Base-by-base conservation (phyloP, 2,113 vertebrate species). In the Dipodomys ordii region DNA sequence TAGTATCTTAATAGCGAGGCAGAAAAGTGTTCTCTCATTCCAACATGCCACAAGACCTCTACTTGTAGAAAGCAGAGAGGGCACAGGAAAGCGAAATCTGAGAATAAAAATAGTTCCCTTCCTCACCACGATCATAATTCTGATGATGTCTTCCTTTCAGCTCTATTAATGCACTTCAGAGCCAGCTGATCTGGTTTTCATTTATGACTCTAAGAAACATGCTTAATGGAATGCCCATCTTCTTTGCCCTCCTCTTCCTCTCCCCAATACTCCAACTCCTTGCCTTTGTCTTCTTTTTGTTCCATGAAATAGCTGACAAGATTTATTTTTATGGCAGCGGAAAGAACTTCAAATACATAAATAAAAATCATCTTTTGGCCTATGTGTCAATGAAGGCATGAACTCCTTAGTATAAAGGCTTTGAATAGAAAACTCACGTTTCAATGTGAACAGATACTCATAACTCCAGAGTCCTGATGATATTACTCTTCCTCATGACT, bases 271-370 rank as follows among this genome's bases (percentile, higher is more conserved):
- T 60, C 65, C 65, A 57, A 46, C 13, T 80, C 39, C 35, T 76
- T 32, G 62, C 6, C 46, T 12, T 16, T 87, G 69, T 64, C 2
- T 84, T 76, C 22, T 44, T 87, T 69, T 65, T 89, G 22, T 88
- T 88, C 30, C 72, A 10, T 32, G 30, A 87, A 78, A 82, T 62
- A 88, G 39, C 76, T 90, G 20, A 67, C 28, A 32, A 69, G 57
- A 44, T 65, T 74, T 76, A 39, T 94, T 92, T 95, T 96, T 64
- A 78, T 87, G 83, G 49, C 68, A 87, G 39, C 72, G 32, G 94
- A 79, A 88, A 79, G 57, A 92, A 77, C 15, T 12, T 83, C 18
- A 9, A 88, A 80, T 91, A 94, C 73, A 82, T 74, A 71, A 73
- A 76, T 90, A 83, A 81, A 65, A 77, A 94, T 57, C 10, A 46